These are phyloP conservation scores for Streblospio benedicti DNA, from an alignment of 1,140 invertebrate genomes.

Conservation along the genomic window DNA sequence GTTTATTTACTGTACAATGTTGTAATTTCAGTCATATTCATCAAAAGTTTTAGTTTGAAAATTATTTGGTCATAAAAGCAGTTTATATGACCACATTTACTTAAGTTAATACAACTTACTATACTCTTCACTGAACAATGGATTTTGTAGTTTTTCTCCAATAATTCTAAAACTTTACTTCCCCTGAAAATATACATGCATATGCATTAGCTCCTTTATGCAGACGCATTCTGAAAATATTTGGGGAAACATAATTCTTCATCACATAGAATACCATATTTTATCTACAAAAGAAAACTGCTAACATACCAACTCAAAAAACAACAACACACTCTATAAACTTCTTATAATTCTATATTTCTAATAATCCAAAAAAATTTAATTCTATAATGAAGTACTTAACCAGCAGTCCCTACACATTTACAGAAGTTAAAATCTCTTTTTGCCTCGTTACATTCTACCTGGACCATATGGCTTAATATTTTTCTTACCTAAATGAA, in stretches of 20 bases:
- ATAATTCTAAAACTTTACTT: slow-evolving; percentile 65
- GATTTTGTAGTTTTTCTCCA: slow-evolving; percentile 87
- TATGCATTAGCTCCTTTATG: too few species aligned
- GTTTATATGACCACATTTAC: not conserved
- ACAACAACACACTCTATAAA: slow-evolving; percentile 51
- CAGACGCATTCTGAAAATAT: too few species aligned
- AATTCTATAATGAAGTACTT: not conserved
- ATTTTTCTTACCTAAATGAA: slow-evolving; percentile 67
- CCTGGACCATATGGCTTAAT: not conserved
- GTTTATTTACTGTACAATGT: too few species aligned
- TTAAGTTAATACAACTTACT: slow-evolving; percentile 50
- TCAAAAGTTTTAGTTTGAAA: too few species aligned
- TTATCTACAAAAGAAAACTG: not conserved
- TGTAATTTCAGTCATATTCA: too few species aligned
- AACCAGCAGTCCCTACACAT: too few species aligned
- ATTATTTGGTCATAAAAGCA: not conserved
- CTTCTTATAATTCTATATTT: not conserved
- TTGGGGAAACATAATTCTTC: not conserved
- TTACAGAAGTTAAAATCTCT: too few species aligned
- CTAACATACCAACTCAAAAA: not conserved
- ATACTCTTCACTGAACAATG: slow-evolving; percentile 79
- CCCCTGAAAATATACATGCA: slow-evolving; percentile 47
- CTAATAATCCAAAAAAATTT: not conserved
- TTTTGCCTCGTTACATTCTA: too few species aligned
- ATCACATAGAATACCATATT: not conserved